A percentile compares a stretch with the other conserved stretches of the same genome.
These are phyloP conservation scores for Amia ocellicauda DNA, from an alignment of 2,113 vertebrate species.

Conservation along the genomic window DNA sequence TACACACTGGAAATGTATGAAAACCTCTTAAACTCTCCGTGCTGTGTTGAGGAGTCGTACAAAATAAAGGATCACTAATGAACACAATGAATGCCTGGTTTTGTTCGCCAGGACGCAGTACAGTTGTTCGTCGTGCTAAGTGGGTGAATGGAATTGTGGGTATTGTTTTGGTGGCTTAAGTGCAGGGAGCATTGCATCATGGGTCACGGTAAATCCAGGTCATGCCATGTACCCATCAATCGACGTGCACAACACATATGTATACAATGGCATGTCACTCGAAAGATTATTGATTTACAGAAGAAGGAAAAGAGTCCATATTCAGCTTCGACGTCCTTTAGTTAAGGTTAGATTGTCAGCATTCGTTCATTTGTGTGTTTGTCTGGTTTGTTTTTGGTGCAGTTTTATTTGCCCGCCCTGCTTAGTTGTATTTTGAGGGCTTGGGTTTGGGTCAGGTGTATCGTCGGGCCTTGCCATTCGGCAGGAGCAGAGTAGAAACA, in stretches of 20 bases:
- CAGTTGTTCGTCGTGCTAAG: slow-evolving; percentile 11
- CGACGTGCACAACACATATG: not conserved
- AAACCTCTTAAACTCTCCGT: slow-evolving; percentile 2
- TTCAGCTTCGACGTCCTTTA: too few species aligned
- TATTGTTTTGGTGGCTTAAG: too few species aligned
- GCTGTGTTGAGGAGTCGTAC: slow-evolving; percentile 9
- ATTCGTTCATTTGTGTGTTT: not conserved
- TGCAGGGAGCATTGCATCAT: not conserved
- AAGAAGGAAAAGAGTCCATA: too few species aligned
- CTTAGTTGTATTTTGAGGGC: too few species aligned
- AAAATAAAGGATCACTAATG: slow-evolving; percentile 12
- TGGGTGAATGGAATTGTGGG: not conserved
- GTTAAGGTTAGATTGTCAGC: too few species aligned
- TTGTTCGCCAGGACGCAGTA: slow-evolving; percentile 13
- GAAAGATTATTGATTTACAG: not conserved
- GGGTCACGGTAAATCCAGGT: slow-evolving; percentile 12
- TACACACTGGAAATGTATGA: slow-evolving; percentile 21
- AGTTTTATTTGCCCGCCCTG: too few species aligned
- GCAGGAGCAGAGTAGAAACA: too few species aligned
- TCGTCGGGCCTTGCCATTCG: too few species aligned
- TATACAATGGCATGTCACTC: slow-evolving; percentile 12
- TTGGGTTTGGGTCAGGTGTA: too few species aligned
- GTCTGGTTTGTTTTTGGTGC: too few species aligned
- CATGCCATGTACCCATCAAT: too few species aligned
- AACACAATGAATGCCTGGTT: slow-evolving; percentile 22